Evolutionary conservation across 2,113 vertebrate species (phyloP).

Genomic region (Mirza zaza): DNA sequence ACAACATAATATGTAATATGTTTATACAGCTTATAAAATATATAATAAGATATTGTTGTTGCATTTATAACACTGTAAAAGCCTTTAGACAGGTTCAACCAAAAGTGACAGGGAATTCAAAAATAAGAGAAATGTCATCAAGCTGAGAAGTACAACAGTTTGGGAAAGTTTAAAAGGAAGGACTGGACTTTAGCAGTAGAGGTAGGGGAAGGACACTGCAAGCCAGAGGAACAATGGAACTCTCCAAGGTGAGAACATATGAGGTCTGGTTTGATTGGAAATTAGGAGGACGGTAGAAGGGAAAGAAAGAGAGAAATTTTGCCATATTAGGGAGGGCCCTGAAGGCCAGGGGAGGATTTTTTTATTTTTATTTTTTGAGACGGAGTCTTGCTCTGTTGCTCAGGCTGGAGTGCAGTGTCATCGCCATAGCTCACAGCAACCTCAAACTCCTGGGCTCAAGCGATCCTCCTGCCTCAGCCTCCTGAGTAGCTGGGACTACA

Average conservation of each 20-base stretch:
- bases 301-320: neutral
- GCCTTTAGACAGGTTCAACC: neutral
- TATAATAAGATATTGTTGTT: neutral
- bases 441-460: no score
- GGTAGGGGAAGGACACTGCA: neutral
- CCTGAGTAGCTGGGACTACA: no score
- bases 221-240: conserved; percentile 27
- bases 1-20: neutral
- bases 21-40: neutral
- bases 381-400: no score
- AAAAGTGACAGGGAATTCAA: neutral
- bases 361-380: no score
- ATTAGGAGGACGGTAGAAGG: neutral
- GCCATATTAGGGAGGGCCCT: neutral
- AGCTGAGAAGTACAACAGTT: neutral
- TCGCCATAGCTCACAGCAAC: no score
- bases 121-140: neutral
- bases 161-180: neutral
- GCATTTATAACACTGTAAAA: neutral
- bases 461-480: no score
- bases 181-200: neutral
- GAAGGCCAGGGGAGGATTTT: neutral
- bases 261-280: neutral
- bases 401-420: no score
- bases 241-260: neutral